Percentiles rank a stretch among this genome's conserved stretches.
Conservation (phyloP, 2,113 vertebrate species). For the Bombycilla garrulus region DNA sequence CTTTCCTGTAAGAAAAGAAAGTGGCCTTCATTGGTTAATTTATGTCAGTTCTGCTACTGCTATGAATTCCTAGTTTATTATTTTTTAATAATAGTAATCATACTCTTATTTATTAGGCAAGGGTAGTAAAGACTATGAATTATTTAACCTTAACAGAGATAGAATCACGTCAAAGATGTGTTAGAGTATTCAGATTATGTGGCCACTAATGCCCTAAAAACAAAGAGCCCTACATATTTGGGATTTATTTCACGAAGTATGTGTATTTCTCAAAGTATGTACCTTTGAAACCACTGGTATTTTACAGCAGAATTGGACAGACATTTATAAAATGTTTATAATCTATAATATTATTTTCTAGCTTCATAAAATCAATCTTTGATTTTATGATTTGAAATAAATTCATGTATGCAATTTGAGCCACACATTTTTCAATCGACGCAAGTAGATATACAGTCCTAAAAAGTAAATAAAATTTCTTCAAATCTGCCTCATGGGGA, state of each 20-base stretch:
- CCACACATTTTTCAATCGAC: not conserved
- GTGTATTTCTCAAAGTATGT: not conserved
- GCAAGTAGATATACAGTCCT: not conserved
- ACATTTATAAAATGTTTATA: not conserved
- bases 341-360: not conserved
- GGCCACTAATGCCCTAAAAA: not conserved
- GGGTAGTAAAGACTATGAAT: not conserved
- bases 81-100: not conserved
- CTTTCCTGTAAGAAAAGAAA: not conserved
- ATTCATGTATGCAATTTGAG: not conserved
- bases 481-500: not conserved
- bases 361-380: not conserved
- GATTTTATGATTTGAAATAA: not conserved
- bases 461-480: conserved; percentile 5
- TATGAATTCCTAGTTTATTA: not conserved
- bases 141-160: not conserved
- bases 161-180: not conserved
- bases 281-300: not conserved
- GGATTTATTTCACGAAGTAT: not conserved
- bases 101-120: not conserved
- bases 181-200: not conserved
- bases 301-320: not conserved
- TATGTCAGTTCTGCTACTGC: not conserved
- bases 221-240: not conserved
- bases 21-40: not conserved